Evolutionary conservation across 2,113 vertebrate species (phyloP), one percentile per base, ranked within the genome.

Genomic region (Pollachius pollachius): DNA sequence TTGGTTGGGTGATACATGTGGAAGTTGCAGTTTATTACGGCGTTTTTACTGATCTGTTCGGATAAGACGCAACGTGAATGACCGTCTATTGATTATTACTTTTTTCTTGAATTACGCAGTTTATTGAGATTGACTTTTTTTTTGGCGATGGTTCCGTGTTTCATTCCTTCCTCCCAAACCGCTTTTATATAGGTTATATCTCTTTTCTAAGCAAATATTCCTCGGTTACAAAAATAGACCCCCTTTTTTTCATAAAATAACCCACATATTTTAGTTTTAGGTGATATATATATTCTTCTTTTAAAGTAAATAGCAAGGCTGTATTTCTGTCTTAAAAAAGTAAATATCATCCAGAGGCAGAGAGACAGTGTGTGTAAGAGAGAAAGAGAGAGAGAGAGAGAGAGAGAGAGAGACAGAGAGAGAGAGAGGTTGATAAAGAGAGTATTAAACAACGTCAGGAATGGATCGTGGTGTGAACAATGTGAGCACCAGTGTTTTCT

Each of bases 171-270:
- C 4, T 16, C 52, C 74, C 64, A 81, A 74, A 77, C 70, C 56
- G 70, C 65, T 82, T 76, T 83, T 48, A 48, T 48, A 48, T 48
- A 76, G 72, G 41, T 48, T 87, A 81, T 76, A 85, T 85, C 77
- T 68, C 83, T 76, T 30, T 30, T 88, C 84, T 85, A 82, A 85
- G 82, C 89, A 89, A 90, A 90, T 74, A 84, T 85, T 77, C 78
- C 80, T 90, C 85, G 57, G 74, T 92, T 93, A 93, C 86, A 93
- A 93, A 93, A 93, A 93, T 92, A 93, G 76, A 92, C 84, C 84
- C 85, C 17, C 13, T 85, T 90, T 87, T 88, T 82, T 82, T 86
- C 89, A 86, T 89, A 92, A 93, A 92, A 92, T 90, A 90, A 91
- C 89, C 87, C 84, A 91, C 88, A 88, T 80, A 66, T 76, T 86